phyloP scores from a whole-genome alignment of 1,140 invertebrate genomes.

The Nephila pilipes region DNA sequence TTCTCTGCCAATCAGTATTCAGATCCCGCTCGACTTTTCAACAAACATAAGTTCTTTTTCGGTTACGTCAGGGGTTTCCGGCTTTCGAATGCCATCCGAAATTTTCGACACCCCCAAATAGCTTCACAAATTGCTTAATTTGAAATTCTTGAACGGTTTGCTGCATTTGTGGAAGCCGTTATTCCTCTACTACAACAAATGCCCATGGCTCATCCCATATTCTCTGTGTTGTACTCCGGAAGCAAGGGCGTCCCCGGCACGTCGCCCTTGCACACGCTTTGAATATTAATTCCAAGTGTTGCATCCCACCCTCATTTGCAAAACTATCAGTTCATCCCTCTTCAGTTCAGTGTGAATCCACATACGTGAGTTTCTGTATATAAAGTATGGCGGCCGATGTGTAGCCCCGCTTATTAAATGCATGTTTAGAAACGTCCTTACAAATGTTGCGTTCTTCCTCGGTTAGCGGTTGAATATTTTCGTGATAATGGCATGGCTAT shows the following conservation, averaged over 20 bases:
- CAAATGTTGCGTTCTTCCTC: background rate
- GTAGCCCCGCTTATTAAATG: conserved; percentile 15
- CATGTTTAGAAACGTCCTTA: background rate
- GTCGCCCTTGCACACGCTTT: conserved; percentile 25
- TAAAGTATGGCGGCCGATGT: background rate
- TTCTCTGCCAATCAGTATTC: background rate
- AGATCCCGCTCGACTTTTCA: conserved; percentile 12
- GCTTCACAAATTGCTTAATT: conserved; percentile 47
- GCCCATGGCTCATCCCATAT: conserved; percentile 19
- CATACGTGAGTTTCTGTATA: background rate
- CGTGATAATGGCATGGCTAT: background rate
- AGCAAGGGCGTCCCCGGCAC: background rate
- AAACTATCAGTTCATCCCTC: conserved; percentile 41
- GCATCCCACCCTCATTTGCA: conserved; percentile 7
- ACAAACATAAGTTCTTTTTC: conserved; percentile 14
- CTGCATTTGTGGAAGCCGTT: conserved; percentile 28
- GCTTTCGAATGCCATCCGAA: conserved; percentile 14
- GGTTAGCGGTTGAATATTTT: background rate
- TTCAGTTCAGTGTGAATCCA: conserved; percentile 5
- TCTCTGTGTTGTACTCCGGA: background rate
- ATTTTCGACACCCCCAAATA: conserved; percentile 46
- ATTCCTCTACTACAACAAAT: conserved; percentile 13
- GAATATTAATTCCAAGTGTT: conserved; percentile 36
- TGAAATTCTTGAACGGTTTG: conserved; percentile 48
- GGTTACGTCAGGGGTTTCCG: conserved; percentile 17